phyloP scores from a whole-genome alignment of 2,888 invertebrate species.

The Diachrysia chrysitis region DNA sequence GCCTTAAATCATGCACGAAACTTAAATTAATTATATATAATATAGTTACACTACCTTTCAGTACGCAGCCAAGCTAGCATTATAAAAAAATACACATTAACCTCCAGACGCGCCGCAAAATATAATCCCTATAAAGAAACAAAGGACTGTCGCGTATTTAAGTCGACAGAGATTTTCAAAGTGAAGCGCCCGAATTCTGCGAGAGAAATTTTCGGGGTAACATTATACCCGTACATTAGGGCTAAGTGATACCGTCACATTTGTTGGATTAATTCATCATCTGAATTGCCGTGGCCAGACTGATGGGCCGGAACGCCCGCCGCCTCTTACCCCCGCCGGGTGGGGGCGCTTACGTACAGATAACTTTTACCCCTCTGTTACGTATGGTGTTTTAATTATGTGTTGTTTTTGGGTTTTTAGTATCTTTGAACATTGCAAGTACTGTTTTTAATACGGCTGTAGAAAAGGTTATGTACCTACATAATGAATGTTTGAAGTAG shows the following conservation, averaged over 20 bases:
- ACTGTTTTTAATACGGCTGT: neutral
- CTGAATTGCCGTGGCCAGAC: conserved; percentile 89
- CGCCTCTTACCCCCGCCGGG: conserved; percentile 51
- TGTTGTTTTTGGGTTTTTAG: conserved; percentile 67
- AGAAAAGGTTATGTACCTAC: no score
- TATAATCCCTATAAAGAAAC: conserved; percentile 70
- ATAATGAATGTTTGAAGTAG: no score
- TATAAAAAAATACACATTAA: conserved; percentile 64
- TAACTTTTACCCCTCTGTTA: conserved; percentile 73
- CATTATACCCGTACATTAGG: conserved; percentile 89
- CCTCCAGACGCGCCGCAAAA: conserved; percentile 61
- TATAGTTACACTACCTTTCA: neutral
- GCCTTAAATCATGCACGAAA: neutral
- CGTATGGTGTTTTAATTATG: conserved; percentile 82
- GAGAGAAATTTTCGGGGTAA: conserved; percentile 83
- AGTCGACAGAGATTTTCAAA: conserved; percentile 75
- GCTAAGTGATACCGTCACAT: conserved; percentile 90
- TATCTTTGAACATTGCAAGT: conserved; percentile 30
- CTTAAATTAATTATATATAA: neutral
- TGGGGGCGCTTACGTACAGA: conserved; percentile 67
- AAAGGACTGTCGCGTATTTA: conserved; percentile 74
- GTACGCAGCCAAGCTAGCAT: conserved; percentile 13
- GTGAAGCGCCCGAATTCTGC: conserved; percentile 68
- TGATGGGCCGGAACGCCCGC: conserved; percentile 86
- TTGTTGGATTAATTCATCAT: conserved; percentile 90